These are phyloP conservation scores for Sarcophaga subvicina DNA, from an alignment of 2,888 invertebrate genomes.

Conservation along the genomic window DNA sequence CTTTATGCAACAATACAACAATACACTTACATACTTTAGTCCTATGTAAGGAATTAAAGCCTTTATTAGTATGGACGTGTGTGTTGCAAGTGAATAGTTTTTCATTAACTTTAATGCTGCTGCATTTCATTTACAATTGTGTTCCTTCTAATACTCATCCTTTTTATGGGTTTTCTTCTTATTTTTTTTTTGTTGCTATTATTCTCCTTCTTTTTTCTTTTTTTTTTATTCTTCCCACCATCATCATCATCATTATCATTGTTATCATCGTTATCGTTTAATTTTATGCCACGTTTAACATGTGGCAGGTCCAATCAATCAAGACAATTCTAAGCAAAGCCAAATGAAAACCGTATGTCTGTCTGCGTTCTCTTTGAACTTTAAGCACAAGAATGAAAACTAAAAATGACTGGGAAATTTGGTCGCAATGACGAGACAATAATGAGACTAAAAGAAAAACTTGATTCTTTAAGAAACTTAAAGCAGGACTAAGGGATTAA, in stretches of 20 bases:
- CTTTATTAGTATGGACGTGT: neutral
- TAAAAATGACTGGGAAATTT: too few relatives aligned
- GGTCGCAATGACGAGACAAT: too few relatives aligned
- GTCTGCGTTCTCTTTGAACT: neutral
- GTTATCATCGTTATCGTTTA: slow-evolving; percentile 7
- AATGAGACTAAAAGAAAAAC: too few relatives aligned
- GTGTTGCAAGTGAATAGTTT: neutral
- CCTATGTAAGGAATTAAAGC: neutral
- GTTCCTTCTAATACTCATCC: neutral
- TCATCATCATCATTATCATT: too few relatives aligned
- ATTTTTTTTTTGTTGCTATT: neutral
- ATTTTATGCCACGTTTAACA: slow-evolving; percentile 61
- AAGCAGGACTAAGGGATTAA: too few relatives aligned
- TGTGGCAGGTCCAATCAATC: slow-evolving; percentile 44
- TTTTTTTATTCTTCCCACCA: neutral
- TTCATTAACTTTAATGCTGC: neutral
- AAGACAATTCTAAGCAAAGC: neutral
- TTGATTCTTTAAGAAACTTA: too few relatives aligned
- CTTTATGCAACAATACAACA: too few relatives aligned
- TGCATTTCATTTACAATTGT: neutral
- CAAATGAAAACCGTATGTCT: neutral
- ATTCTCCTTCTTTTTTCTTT: neutral
- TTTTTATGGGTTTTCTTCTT: neutral
- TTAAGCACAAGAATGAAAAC: neutral
- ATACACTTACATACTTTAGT: too few relatives aligned